Percentiles rank a stretch among this genome's conserved stretches.
phyloP scores from a whole-genome alignment of 2,888 invertebrate species.

The Epirrhoe alternata region DNA sequence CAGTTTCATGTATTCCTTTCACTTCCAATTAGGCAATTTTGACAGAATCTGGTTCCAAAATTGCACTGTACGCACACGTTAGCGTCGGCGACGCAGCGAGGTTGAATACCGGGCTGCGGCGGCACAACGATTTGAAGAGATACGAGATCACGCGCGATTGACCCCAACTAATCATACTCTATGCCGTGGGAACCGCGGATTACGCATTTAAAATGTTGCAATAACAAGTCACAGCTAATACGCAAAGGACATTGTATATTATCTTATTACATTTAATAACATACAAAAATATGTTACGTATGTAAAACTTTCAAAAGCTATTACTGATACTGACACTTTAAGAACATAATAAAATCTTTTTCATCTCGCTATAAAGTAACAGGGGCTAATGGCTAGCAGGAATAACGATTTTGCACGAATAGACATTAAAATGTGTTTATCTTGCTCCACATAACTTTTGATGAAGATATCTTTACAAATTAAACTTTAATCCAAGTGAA shows the following conservation, averaged over 20 bases:
- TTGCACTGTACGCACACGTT: constrained; percentile 4
- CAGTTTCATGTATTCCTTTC: constrained; percentile 7
- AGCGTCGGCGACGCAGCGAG: background rate
- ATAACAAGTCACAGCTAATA: constrained; percentile 2
- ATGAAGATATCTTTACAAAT: background rate
- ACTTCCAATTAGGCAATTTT: constrained; percentile 10
- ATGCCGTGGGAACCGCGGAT: constrained; percentile 20
- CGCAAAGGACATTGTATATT: background rate
- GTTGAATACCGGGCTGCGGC: constrained; percentile 1
- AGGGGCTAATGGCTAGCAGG: background rate
- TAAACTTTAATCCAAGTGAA: constrained; percentile 9
- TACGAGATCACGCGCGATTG: constrained; percentile 22
- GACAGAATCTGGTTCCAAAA: constrained; percentile 3
- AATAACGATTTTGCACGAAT: background rate
- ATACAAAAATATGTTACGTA: background rate
- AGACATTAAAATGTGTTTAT: background rate
- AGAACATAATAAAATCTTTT: background rate
- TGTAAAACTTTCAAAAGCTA: background rate
- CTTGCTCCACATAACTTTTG: background rate
- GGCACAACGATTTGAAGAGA: constrained; percentile 8
- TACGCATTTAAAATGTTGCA: background rate
- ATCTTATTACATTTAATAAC: background rate
- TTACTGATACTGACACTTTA: background rate
- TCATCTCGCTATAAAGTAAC: background rate
- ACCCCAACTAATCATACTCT: constrained; percentile 24